phyloP scores from a whole-genome alignment of 2,797 vertebrate genomes.

The Acanthornis magna region DNA sequence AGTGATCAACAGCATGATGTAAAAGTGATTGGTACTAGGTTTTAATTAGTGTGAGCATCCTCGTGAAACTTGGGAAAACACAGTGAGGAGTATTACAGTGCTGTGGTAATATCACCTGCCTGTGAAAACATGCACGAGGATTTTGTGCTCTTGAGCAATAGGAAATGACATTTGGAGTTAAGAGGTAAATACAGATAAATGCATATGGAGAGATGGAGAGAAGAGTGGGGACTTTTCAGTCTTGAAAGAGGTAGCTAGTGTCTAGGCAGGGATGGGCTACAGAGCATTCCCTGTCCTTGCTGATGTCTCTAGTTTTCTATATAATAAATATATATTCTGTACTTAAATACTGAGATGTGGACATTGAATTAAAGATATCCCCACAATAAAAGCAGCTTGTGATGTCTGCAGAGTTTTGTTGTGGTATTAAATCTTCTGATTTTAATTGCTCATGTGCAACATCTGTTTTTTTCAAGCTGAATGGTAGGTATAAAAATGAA shows the following conservation, averaged over 20 bases:
- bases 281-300: not conserved
- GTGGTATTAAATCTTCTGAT: not conserved
- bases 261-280: not conserved
- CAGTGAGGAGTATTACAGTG: not conserved
- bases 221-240: not conserved
- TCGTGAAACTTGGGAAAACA: not conserved
- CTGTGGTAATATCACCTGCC: not conserved
- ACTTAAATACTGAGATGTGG: not conserved
- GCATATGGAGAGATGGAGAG: not conserved
- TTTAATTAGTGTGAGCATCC: not conserved
- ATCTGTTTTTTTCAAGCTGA: not conserved
- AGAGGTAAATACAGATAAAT: not conserved
- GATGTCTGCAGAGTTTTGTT: not conserved
- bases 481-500: not conserved
- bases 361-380: not conserved
- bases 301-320: not conserved
- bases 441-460: not conserved
- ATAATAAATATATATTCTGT: not conserved
- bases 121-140: rapidly evolving
- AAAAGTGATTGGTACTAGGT: not conserved
- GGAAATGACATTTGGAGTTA: not conserved
- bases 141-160: not conserved
- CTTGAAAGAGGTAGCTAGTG: not conserved
- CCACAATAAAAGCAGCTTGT: not conserved
- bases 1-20: not conserved